Evolutionary conservation across 2,888 invertebrate genomes (phyloP).

Genomic region (Biston stratarius): DNA sequence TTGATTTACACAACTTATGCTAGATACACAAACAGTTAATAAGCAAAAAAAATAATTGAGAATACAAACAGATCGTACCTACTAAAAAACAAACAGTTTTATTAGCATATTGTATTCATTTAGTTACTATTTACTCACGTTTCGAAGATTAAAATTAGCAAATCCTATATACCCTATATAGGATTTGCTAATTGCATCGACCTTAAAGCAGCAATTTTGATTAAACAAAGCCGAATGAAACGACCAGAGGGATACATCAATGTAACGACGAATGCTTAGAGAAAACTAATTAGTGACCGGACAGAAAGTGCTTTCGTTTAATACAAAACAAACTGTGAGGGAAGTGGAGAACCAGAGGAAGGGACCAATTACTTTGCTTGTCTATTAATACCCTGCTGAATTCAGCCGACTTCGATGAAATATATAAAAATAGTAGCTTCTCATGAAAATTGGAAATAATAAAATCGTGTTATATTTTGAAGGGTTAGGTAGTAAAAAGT

Average conservation of each 20-base stretch:
- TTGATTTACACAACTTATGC: no score
- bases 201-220: conserved; percentile 27
- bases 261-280: conserved; percentile 41
- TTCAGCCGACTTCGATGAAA: conserved; percentile 19
- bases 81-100: background rate
- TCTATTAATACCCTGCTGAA: conserved; percentile 25
- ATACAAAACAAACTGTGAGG: conserved; percentile 63
- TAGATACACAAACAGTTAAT: no score
- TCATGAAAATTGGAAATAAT: background rate
- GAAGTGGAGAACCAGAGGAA: conserved; percentile 60
- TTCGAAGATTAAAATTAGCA: no score
- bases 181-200: conserved; percentile 23
- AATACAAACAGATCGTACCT: no score
- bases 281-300: conserved; percentile 66
- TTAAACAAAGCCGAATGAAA: conserved; percentile 31
- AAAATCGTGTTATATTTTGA: no score
- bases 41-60: no score
- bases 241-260: conserved; percentile 31
- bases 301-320: conserved; percentile 56
- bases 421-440: background rate
- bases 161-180: no score
- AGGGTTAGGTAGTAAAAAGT: no score
- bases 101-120: background rate
- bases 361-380: conserved; percentile 71
- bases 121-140: background rate